Conservation (phyloP, 2,797 vertebrate genomes). For the Lepilemur septentrionalis region DNA sequence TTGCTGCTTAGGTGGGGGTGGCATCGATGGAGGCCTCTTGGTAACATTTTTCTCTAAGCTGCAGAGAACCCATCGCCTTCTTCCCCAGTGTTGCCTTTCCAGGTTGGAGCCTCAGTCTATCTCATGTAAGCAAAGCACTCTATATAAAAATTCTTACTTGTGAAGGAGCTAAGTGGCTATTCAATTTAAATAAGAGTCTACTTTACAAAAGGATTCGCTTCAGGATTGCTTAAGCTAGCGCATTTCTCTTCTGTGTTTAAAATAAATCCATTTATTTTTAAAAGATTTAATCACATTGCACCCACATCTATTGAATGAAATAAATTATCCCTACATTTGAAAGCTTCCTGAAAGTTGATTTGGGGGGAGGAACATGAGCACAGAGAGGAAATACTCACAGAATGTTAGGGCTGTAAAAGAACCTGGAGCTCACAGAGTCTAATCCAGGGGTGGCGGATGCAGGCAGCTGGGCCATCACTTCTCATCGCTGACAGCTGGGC, state of each 20-base stretch:
- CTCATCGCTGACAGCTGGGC: background rate
- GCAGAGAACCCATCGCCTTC: background rate
- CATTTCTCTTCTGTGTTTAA: conserved; percentile 17
- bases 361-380: background rate
- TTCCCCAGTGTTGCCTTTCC: background rate
- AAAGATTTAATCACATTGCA: conserved; percentile 45
- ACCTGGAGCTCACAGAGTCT: background rate
- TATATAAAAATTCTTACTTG: background rate
- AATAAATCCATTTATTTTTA: conserved; percentile 29
- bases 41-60: background rate
- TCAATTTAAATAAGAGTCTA: background rate
- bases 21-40: background rate
- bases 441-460: background rate
- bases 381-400: background rate
- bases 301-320: conserved; percentile 7
- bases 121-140: background rate
- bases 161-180: conserved; percentile 13
- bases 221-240: background rate
- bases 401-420: background rate
- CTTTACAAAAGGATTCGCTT: conserved; percentile 25
- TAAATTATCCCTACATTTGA: background rate
- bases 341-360: background rate
- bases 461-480: too few species aligned
- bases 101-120: background rate
- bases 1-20: too few species aligned